phyloP scores from a whole-genome alignment of 1,140 invertebrate species.

The Penaeus chinensis region DNA sequence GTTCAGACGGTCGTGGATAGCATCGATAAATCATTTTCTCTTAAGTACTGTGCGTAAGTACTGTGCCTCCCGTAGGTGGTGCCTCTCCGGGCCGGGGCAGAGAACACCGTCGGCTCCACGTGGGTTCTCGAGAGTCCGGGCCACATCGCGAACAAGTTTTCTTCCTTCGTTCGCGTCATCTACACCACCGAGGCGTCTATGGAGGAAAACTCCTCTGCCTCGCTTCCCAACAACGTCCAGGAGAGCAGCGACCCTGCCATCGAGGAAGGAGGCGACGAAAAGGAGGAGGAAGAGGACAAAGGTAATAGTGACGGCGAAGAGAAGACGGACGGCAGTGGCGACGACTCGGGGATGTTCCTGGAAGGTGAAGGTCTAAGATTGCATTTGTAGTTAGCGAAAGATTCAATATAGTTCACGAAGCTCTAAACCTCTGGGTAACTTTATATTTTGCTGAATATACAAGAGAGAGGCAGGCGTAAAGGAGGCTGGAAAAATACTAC shows the following conservation, averaged over 20 bases:
- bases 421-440: too few species aligned
- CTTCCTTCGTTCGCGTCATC: slow-evolving; percentile 46
- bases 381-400: too few species aligned
- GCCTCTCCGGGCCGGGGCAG: slow-evolving; percentile 18
- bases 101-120: slow-evolving; percentile 30
- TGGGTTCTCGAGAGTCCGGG: slow-evolving; percentile 51
- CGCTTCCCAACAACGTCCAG: too few species aligned
- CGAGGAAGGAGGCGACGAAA: background rate
- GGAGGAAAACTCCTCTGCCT: too few species aligned
- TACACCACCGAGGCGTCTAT: background rate
- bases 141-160: slow-evolving; percentile 54
- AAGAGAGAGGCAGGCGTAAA: too few species aligned
- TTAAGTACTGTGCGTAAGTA: background rate
- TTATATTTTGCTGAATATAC: too few species aligned
- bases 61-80: slow-evolving; percentile 13
- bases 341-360: background rate
- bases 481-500: too few species aligned
- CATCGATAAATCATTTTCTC: background rate
- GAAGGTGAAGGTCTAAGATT: too few species aligned
- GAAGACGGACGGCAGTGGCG: background rate
- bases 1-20: too few species aligned
- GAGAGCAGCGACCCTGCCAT: background rate
- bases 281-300: background rate
- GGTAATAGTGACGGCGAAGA: background rate
- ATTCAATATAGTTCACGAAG: too few species aligned